Percentiles rank a stretch among this genome's conserved stretches.
phyloP scores from a whole-genome alignment of 2,797 vertebrate genomes.

The Geotrypetes seraphini region DNA sequence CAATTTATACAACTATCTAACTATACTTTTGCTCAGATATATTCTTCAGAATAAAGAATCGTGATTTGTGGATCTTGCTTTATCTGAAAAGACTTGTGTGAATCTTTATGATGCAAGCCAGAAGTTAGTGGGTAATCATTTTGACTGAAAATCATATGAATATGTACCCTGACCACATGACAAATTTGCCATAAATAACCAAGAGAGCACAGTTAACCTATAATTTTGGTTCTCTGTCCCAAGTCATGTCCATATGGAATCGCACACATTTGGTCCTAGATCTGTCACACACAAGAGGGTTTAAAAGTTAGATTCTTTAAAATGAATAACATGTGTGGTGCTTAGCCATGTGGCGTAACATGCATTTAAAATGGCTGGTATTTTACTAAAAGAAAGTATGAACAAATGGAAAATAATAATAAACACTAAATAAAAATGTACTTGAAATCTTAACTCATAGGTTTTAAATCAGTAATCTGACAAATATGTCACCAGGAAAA shows the following conservation, averaged over 20 bases:
- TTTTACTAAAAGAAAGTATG: too few relatives aligned
- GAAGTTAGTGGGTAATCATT: conserved; percentile 25
- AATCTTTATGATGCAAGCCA: conserved; percentile 17
- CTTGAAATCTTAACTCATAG: too few relatives aligned
- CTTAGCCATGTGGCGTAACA: not conserved
- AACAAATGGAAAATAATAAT: too few relatives aligned
- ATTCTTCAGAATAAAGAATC: conserved; percentile 12
- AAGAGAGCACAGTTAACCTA: conserved; percentile 15
- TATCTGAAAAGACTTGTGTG: conserved; percentile 5
- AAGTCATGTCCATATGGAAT: not conserved
- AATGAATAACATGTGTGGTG: conserved; percentile 20
- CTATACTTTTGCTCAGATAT: conserved; percentile 13
- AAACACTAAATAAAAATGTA: too few relatives aligned
- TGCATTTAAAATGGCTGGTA: too few relatives aligned
- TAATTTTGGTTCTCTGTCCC: conserved; percentile 27
- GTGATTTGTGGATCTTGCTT: conserved; percentile 17
- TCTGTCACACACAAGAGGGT: conserved; percentile 11
- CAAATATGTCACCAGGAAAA: too few relatives aligned
- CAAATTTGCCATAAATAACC: conserved; percentile 25
- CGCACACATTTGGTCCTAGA: not conserved
- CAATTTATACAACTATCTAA: conserved; percentile 1
- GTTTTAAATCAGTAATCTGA: too few relatives aligned
- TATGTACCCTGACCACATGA: conserved; percentile 30
- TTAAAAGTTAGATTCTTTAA: conserved; percentile 20
- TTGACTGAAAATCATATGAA: conserved; percentile 24